Evolutionary conservation across 2,113 vertebrate species (phyloP).

Genomic region (Hylia prasina): DNA sequence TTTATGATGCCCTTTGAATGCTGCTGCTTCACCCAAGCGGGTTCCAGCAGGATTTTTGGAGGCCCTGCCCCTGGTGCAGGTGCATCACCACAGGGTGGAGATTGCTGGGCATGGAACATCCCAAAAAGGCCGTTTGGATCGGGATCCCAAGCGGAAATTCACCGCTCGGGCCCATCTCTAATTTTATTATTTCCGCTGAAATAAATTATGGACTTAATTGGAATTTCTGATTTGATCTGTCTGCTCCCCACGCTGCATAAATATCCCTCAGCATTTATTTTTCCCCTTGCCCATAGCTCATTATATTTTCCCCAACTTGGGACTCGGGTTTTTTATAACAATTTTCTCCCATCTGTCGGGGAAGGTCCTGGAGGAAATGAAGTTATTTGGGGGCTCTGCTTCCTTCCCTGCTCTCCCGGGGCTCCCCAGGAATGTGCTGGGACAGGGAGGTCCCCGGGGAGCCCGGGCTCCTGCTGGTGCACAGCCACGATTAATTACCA

Average conservation of each 20-base stretch:
- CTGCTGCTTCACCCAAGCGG: neutral
- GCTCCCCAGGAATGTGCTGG: neutral
- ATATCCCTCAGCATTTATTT: constrained; percentile 60
- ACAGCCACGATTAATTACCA: constrained; percentile 65
- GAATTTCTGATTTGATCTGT: constrained; percentile 37
- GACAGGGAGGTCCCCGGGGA: neutral
- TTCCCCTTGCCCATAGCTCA: constrained; percentile 63
- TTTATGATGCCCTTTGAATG: neutral
- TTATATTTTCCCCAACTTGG: constrained; percentile 63
- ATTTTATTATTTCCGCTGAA: constrained; percentile 50
- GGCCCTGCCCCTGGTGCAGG: neutral
- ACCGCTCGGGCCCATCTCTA: neutral
- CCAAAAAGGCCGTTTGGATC: fast-evolving
- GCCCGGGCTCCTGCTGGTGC: neutral
- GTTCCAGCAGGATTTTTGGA: neutral
- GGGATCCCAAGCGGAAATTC: neutral
- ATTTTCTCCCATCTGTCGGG: constrained; percentile 66
- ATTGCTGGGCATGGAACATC: neutral
- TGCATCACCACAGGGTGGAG: neutral
- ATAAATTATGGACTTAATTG: constrained; percentile 64
- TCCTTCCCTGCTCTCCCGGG: neutral
- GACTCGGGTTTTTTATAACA: neutral
- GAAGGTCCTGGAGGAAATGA: constrained; percentile 13
- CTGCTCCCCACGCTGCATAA: neutral
- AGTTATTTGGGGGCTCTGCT: neutral